A percentile compares a stretch with the other conserved stretches of the same genome.
Conservation (phyloP, 2,797 vertebrate genomes). For the Molossus alvarezi region DNA sequence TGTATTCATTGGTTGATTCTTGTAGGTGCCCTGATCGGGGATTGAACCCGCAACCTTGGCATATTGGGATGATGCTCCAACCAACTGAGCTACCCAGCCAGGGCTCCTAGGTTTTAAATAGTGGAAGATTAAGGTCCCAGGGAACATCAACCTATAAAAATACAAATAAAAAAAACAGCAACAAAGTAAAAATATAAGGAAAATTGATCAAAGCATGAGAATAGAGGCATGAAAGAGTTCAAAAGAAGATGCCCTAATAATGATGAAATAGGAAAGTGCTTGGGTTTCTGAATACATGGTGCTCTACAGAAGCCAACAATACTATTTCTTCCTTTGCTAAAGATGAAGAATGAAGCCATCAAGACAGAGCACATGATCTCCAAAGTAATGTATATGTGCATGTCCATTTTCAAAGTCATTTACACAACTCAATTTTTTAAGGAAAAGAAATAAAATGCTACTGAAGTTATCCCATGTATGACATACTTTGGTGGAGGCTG, state of each 20-base stretch:
- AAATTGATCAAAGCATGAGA: background rate
- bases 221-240: background rate
- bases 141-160: background rate
- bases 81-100: no score
- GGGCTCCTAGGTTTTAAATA: background rate
- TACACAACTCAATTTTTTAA: background rate
- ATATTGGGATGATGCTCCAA: no score
- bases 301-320: background rate
- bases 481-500: background rate
- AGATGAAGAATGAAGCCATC: background rate
- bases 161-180: background rate
- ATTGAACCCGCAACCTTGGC: no score
- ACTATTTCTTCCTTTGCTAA: background rate
- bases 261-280: background rate
- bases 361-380: background rate
- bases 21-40: no score
- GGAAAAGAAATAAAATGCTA: background rate
- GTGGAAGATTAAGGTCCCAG: background rate
- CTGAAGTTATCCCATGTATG: constrained; percentile 25
- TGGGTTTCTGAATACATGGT: background rate
- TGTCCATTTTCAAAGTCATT: constrained; percentile 25
- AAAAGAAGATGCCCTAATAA: background rate
- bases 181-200: background rate
- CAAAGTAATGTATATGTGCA: background rate
- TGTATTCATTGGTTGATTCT: no score